phyloP scores from a whole-genome alignment of 1,140 invertebrate genomes.

The Dendroctonus ponderosae region DNA sequence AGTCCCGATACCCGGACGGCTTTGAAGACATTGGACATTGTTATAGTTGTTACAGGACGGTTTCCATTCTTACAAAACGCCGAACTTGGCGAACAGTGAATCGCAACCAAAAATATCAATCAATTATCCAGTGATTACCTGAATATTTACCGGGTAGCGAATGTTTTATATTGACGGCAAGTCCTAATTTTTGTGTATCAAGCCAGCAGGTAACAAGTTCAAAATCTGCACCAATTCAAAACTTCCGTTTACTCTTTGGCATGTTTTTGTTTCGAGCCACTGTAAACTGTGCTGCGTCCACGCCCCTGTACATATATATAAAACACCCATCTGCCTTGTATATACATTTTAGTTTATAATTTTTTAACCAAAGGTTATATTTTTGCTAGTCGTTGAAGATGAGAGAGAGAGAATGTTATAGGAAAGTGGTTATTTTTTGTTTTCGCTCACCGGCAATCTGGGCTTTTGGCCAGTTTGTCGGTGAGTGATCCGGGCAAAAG shows the following conservation, averaged over 20 bases:
- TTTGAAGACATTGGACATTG: constrained; percentile 41
- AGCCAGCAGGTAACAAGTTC: constrained; percentile 50
- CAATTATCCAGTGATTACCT: constrained; percentile 47
- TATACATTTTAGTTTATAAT: constrained; percentile 40
- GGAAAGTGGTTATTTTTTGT: too few species aligned
- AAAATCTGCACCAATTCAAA: constrained; percentile 46
- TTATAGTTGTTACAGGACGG: constrained; percentile 47
- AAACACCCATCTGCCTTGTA: constrained; percentile 37
- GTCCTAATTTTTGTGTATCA: constrained; percentile 41
- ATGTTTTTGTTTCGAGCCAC: constrained; percentile 41
- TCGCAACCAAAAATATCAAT: constrained; percentile 31
- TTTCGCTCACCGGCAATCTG: too few species aligned
- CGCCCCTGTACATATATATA: constrained; percentile 25
- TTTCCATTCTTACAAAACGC: constrained; percentile 40
- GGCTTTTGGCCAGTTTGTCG: too few species aligned
- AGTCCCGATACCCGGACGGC: constrained; percentile 25
- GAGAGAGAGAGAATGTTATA: too few species aligned
- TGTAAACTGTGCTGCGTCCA: constrained; percentile 48
- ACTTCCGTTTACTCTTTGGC: constrained; percentile 39
- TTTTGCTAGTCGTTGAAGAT: constrained; percentile 43
- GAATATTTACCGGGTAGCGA: constrained; percentile 46
- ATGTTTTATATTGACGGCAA: constrained; percentile 43
- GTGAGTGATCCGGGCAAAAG: too few species aligned
- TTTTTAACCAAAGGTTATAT: constrained; percentile 47
- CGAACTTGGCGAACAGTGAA: constrained; percentile 49